Percentiles rank a stretch among this genome's conserved stretches.
Evolutionary conservation across 2,113 vertebrate genomes (phyloP).

Genomic region (Eolophus roseicapilla): DNA sequence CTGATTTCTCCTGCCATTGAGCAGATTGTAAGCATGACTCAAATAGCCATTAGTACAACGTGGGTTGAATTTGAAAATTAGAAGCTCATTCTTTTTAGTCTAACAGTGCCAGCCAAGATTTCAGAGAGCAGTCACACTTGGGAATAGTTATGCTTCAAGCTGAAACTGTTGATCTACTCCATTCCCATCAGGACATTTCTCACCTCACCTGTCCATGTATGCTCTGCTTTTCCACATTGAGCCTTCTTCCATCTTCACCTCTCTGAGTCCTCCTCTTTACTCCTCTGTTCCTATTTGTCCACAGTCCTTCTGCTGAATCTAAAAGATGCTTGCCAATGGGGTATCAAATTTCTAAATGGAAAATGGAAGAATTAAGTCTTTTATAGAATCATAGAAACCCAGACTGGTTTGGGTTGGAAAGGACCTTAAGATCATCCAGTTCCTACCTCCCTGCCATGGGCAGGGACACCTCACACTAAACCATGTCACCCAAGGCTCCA

Average conservation of each 20-base stretch:
- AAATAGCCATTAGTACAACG: neutral
- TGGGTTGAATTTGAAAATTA: neutral
- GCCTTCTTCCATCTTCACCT: neutral
- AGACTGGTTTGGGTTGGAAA: neutral
- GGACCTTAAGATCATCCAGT: neutral
- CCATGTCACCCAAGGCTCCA: neutral
- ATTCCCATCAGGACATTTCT: neutral
- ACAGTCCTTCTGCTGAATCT: neutral
- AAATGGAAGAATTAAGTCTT: neutral
- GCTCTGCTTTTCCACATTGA: neutral
- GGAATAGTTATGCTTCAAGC: neutral
- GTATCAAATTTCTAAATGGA: neutral
- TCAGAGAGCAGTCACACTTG: neutral
- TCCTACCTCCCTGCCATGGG: neutral
- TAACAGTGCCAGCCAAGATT: neutral
- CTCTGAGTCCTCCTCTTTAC: neutral
- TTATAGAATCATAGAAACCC: neutral
- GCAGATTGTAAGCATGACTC: neutral
- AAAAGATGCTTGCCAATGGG: neutral
- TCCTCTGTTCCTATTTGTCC: neutral
- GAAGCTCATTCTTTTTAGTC: neutral
- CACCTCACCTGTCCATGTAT: fast-evolving
- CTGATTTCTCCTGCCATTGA: neutral
- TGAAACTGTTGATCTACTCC: neutral
- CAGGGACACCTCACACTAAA: neutral